phyloP scores from a whole-genome alignment of 1,140 invertebrate genomes.

The Cardiocondyla obscurior region DNA sequence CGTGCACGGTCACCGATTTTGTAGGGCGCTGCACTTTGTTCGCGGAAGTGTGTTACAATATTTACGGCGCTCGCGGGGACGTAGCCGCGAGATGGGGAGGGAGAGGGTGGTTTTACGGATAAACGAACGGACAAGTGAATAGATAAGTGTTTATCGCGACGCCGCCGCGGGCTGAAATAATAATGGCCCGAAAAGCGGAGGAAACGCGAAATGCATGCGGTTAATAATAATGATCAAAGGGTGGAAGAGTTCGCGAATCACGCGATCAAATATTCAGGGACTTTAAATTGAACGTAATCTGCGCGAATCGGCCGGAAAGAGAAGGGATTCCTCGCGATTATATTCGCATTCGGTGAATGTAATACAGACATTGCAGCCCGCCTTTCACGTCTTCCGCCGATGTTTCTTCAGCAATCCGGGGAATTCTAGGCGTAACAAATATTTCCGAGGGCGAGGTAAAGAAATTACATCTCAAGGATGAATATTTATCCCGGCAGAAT shows the following conservation, averaged over 20 bases:
- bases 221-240: constrained; percentile 11
- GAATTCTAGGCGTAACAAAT: constrained; percentile 45
- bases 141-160: constrained; percentile 44
- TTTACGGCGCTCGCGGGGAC: constrained; percentile 57
- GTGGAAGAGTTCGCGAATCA: not conserved
- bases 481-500: constrained; percentile 28
- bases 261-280: constrained; percentile 43
- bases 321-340: constrained; percentile 4
- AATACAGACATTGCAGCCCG: constrained; percentile 18
- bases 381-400: not conserved
- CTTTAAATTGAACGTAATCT: constrained; percentile 35
- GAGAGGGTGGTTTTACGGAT: constrained; percentile 47
- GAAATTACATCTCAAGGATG: constrained; percentile 29
- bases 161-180: constrained; percentile 11
- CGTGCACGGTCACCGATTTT: constrained; percentile 35
- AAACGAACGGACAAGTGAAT: constrained; percentile 48
- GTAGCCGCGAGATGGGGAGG: constrained; percentile 25
- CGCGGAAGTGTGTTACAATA: constrained; percentile 62
- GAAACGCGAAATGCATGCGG: not conserved
- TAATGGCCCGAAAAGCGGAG: constrained; percentile 14
- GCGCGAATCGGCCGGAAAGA: constrained; percentile 1
- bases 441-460: constrained; percentile 2
- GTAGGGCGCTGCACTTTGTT: constrained; percentile 54
- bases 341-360: constrained; percentile 14
- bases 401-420: not conserved